Conservation (phyloP, 1,140 invertebrate genomes). For the Nomia melanderi region DNA sequence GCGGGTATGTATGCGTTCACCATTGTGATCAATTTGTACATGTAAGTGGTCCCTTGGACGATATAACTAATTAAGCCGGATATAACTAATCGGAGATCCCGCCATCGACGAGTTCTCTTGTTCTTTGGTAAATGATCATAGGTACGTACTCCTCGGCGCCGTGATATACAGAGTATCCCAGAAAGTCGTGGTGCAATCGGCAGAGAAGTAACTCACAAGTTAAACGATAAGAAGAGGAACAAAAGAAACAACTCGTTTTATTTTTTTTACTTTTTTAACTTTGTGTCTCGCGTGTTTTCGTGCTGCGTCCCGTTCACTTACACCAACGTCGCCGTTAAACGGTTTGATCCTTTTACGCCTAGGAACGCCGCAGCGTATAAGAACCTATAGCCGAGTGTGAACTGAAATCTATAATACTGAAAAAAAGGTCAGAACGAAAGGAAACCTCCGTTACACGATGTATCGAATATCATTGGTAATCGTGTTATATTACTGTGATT, state of each 20-base stretch:
- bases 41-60: conserved; percentile 44
- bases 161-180: background rate
- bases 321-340: background rate
- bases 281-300: background rate
- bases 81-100: conserved; percentile 45
- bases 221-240: background rate
- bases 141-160: conserved; percentile 1
- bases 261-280: conserved; percentile 27
- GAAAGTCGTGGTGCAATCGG: background rate
- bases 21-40: conserved; percentile 62
- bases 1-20: conserved; percentile 44
- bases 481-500: conserved; percentile 32
- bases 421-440: background rate
- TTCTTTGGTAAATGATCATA: conserved; percentile 40
- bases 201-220: background rate
- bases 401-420: background rate
- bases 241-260: no score
- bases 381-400: background rate
- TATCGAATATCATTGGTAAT: background rate
- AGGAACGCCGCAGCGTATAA: background rate
- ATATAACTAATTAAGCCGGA: conserved; percentile 52
- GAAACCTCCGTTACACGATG: background rate
- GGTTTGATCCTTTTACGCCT: background rate
- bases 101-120: conserved; percentile 37
- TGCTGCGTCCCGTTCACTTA: conserved; percentile 24